Evolutionary conservation across 1,140 invertebrate genomes (phyloP), one percentile per base, ranked within the genome.

Genomic region (Ostrea edulis): DNA sequence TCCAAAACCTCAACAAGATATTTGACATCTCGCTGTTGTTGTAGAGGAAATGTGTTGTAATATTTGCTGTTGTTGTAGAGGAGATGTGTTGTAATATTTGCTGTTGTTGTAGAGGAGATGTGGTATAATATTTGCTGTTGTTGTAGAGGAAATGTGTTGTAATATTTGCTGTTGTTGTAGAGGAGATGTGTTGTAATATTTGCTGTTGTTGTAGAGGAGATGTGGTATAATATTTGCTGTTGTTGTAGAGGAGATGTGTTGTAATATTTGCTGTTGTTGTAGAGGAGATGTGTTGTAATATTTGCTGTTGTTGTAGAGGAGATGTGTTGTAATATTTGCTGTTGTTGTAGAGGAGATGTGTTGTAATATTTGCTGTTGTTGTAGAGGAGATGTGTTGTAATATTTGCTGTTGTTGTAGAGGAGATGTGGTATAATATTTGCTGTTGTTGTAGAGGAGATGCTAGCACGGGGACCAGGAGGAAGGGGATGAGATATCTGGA

Each of bases 401-500:
- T 1, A 44, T 44, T 1, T 44, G 35, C 5, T 44, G 35, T 71
- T 11, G 8, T 17, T 81, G 20, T 54, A 0, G 20, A 44, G n/a
- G n/a, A n/a, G n/a, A n/a, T n/a, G n/a, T n/a, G n/a, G n/a, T 44
- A 2, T 5, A 44, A 44, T 89, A 52, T 65, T 87, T 86, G 85
- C 14, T 71, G 44, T 86, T 85, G 83, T 92, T 90, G 90, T 68
- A 95, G 96, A 84, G 96, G 96, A 29, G 97, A 97, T 94, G 96
- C 96, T 8, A 95, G 95, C 62, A 95, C 95, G 29, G 96, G 96
- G 12, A 94, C 95, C 0, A 95, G 95, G 84, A 95, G 96, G 90
- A 96, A 96, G 92, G 96, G 96, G 77, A 96, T 96, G 92, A 97
- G 97, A 93, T 97, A 97, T 95, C 93, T 97, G 53, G 97, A 97